These are phyloP conservation scores for Eulemur rufifrons DNA, from an alignment of 2,113 vertebrate genomes.

Conservation along the genomic window DNA sequence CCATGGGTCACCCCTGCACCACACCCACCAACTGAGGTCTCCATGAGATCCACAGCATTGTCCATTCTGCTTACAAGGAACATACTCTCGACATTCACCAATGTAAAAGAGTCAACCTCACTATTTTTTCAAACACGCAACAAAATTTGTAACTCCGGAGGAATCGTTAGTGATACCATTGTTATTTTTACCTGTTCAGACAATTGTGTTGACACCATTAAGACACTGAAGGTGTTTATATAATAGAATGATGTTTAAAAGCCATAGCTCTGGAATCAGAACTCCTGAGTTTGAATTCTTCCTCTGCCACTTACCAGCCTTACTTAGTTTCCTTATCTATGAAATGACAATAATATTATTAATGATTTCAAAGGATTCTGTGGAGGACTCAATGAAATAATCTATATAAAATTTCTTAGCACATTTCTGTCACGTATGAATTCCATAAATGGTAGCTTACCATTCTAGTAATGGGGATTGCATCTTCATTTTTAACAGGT, in stretches of 20 bases:
- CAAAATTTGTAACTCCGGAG: conserved; percentile 47
- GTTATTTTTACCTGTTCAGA: conserved; percentile 53
- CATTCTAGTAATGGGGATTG: background rate
- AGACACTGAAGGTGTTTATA: background rate
- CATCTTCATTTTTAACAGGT: conserved; percentile 43
- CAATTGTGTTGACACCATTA: conserved; percentile 11
- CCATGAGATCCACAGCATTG: conserved; percentile 28
- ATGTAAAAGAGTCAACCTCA: conserved; percentile 36
- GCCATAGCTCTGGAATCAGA: background rate
- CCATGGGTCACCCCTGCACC: background rate
- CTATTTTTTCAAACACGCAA: conserved; percentile 48
- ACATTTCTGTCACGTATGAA: background rate
- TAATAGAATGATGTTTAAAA: background rate
- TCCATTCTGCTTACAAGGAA: background rate
- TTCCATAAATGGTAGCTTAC: background rate
- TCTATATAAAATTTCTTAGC: background rate
- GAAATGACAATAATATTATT: background rate
- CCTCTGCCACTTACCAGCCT: background rate
- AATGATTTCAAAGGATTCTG: background rate
- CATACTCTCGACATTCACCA: conserved; percentile 8
- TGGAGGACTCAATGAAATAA: background rate
- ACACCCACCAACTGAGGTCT: conserved; percentile 11
- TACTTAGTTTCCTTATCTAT: background rate
- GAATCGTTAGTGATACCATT: conserved; percentile 17
- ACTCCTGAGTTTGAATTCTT: background rate